Evolutionary conservation across 1,140 invertebrate species (phyloP).

Genomic region (Lineus longissimus): DNA sequence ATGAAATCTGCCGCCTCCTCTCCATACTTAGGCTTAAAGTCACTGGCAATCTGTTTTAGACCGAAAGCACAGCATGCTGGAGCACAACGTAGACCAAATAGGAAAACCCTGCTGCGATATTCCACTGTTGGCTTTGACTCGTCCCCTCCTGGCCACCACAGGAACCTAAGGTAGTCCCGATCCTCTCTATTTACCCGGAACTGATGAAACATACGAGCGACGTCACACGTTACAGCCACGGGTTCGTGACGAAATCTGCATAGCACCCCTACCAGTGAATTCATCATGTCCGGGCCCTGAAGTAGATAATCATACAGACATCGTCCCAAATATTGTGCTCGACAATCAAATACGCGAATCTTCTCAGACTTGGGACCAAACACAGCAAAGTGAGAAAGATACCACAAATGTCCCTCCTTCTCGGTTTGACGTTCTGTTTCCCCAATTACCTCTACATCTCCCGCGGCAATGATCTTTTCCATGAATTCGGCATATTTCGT

Average conservation of each 20-base stretch:
- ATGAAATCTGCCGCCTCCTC: not conserved
- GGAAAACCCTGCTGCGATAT: constrained; percentile 15
- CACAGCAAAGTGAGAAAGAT: constrained; percentile 19
- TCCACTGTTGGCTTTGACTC: not conserved
- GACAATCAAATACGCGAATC: constrained; percentile 18
- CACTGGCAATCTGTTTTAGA: not conserved
- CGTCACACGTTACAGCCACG: constrained; percentile 11
- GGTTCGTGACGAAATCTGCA: constrained; percentile 8
- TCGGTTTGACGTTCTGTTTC: no score
- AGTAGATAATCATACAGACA: constrained; percentile 16
- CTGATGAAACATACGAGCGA: constrained; percentile 20
- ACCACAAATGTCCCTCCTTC: constrained; percentile 8
- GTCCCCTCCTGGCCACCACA: constrained; percentile 17
- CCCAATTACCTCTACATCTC: constrained; percentile 12
- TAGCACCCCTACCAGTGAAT: constrained; percentile 16
- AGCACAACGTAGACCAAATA: constrained; percentile 8
- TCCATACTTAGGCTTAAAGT: not conserved
- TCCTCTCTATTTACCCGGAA: constrained; percentile 8
- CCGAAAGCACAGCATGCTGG: constrained; percentile 15
- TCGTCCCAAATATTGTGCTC: constrained; percentile 4
- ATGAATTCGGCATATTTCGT: constrained; percentile 11
- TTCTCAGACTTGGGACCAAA: constrained; percentile 13
- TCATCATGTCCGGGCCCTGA: no score
- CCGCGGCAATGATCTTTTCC: constrained; percentile 4
- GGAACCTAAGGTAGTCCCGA: constrained; percentile 12